Evolutionary conservation across 1,140 invertebrate genomes (phyloP).

Genomic region (Acromyrmex charruanus): DNA sequence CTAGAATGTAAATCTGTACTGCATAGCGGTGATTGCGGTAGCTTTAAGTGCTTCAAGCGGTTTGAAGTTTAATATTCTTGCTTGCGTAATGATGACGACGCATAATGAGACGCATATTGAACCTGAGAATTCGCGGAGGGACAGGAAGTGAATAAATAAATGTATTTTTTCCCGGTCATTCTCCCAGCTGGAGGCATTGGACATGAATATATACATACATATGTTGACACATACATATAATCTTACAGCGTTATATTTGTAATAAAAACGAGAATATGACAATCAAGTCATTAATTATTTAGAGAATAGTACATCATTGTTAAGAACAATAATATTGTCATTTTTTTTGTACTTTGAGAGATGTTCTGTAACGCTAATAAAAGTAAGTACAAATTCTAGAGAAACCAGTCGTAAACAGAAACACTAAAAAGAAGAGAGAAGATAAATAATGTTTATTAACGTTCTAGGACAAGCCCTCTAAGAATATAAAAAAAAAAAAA

Average conservation of each 20-base stretch:
- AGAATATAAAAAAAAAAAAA: too few species aligned
- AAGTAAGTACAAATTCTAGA: background rate
- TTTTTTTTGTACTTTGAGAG: background rate
- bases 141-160: conserved; percentile 58
- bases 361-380: background rate
- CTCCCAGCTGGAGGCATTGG: background rate
- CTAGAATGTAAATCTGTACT: conserved; percentile 4
- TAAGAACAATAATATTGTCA: conserved; percentile 10
- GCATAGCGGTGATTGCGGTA: background rate
- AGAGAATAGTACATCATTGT: background rate
- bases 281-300: background rate
- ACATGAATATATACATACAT: background rate
- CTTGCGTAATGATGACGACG: conserved; percentile 49
- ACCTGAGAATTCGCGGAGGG: background rate
- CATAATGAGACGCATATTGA: conserved; percentile 38
- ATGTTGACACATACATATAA: background rate
- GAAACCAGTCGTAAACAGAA: background rate
- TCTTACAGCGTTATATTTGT: background rate
- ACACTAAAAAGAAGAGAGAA: background rate
- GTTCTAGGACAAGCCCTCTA: too few species aligned
- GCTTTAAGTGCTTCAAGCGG: conserved; percentile 2
- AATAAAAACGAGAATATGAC: background rate
- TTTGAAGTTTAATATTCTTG: conserved; percentile 43
- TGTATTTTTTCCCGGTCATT: conserved; percentile 60
- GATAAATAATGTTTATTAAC: too few species aligned